These are phyloP conservation scores for Pogonomyrmex californicus DNA, from an alignment of 1,140 invertebrate genomes.

Conservation along the genomic window DNA sequence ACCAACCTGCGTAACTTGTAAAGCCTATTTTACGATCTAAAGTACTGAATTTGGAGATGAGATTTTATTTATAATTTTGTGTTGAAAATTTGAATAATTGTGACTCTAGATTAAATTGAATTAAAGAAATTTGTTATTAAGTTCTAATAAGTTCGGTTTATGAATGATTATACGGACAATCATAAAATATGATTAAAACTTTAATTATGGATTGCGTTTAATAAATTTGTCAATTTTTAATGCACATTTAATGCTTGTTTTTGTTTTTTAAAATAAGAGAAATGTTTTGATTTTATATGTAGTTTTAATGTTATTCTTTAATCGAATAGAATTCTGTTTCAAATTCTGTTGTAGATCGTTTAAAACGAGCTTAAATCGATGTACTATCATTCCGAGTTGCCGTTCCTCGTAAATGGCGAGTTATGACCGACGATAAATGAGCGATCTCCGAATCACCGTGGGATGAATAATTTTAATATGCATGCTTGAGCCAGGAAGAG, in stretches of 20 bases:
- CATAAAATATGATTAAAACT: slow-evolving; percentile 5
- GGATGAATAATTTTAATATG: slow-evolving; percentile 36
- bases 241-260: not conserved
- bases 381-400: not conserved
- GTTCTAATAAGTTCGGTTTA: not conserved
- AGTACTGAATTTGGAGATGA: not conserved
- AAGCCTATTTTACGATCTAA: not conserved
- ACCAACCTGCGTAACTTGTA: not conserved
- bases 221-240: not conserved
- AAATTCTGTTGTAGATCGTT: not conserved
- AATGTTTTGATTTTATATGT: not conserved
- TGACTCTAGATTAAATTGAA: not conserved
- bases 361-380: slow-evolving; percentile 5
- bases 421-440: slow-evolving; percentile 27
- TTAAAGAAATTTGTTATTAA: not conserved
- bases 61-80: slow-evolving; percentile 1
- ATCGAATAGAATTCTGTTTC: not conserved
- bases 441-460: slow-evolving; percentile 17
- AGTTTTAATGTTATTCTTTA: not conserved
- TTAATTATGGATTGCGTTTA: not conserved
- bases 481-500: slow-evolving; percentile 7
- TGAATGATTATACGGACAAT: not conserved
- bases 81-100: not conserved
- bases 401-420: not conserved
- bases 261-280: not conserved